Evolutionary conservation across 2,113 vertebrate genomes (phyloP).

Genomic region (Phaethon lepturus): DNA sequence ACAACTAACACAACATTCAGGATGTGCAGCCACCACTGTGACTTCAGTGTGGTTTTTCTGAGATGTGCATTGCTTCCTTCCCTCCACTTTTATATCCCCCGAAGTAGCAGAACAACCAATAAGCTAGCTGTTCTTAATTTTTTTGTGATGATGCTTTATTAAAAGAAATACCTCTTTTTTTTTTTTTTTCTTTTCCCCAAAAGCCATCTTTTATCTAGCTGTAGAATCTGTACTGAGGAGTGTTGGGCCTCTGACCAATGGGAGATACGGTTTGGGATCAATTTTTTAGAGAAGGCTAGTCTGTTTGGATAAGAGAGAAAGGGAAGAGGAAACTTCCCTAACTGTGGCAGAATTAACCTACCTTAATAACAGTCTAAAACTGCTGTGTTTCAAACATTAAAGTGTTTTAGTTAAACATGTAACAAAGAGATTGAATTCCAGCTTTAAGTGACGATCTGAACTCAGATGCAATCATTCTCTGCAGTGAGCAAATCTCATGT

Average conservation of each 20-base stretch:
- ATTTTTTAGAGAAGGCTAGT: not conserved
- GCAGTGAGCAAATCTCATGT: not conserved
- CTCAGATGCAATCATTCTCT: not conserved
- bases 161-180: not conserved
- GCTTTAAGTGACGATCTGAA: not conserved
- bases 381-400: not conserved
- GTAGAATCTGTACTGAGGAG: not conserved
- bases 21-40: not conserved
- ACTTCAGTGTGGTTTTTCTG: not conserved
- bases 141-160: not conserved
- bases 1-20: fast-evolving
- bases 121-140: not conserved
- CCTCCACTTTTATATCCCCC: not conserved
- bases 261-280: not conserved
- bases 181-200: not conserved
- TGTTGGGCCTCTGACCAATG: not conserved
- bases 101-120: not conserved
- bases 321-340: not conserved
- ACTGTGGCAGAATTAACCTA: not conserved
- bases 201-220: not conserved
- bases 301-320: not conserved
- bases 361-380: not conserved
- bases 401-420: not conserved
- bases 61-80: not conserved
- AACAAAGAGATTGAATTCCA: not conserved